Evolutionary conservation across 2,113 vertebrate species (phyloP).

Genomic region (Salvelinus sp.): DNA sequence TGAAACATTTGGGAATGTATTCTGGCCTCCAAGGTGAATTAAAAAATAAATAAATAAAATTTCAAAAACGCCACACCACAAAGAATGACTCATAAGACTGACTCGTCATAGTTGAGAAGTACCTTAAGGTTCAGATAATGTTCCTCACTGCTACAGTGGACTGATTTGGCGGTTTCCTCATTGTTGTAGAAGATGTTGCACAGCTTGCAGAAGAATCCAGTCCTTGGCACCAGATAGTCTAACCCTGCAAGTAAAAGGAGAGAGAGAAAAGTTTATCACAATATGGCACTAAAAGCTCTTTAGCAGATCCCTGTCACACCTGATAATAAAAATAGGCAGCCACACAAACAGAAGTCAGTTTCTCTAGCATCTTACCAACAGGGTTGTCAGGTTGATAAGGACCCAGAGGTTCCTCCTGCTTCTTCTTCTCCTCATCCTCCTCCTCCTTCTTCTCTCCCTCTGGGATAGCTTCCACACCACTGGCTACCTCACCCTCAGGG

Average conservation of each 20-base stretch:
- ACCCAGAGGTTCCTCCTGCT: conserved; percentile 58
- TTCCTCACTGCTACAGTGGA: conserved; percentile 86
- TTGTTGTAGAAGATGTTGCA: conserved; percentile 88
- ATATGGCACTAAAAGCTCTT: conserved; percentile 44
- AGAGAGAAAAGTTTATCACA: too few relatives aligned
- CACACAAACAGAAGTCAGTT: too few relatives aligned
- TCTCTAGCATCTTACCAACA: conserved; percentile 75
- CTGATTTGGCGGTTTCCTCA: conserved; percentile 85
- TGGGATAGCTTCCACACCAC: neutral
- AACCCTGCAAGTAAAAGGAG: conserved; percentile 73
- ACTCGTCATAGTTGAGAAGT: conserved; percentile 12
- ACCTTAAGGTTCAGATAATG: conserved; percentile 91
- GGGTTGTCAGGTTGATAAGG: conserved; percentile 81
- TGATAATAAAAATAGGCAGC: too few relatives aligned
- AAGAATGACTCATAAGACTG: too few relatives aligned
- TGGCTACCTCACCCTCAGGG: conserved; percentile 12
- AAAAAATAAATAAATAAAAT: neutral
- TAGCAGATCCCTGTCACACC: too few relatives aligned
- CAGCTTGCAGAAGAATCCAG: conserved; percentile 89
- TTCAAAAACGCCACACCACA: too few relatives aligned
- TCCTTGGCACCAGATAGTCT: conserved; percentile 79
- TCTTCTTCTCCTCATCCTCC: conserved; percentile 10
- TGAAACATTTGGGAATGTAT: neutral
- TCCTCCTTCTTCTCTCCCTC: conserved; percentile 12
- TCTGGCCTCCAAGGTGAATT: neutral